A percentile compares a stretch with the other conserved stretches of the same genome.
Evolutionary conservation across 2,797 vertebrate genomes (phyloP).

Genomic region (Onychomys arenicola): DNA sequence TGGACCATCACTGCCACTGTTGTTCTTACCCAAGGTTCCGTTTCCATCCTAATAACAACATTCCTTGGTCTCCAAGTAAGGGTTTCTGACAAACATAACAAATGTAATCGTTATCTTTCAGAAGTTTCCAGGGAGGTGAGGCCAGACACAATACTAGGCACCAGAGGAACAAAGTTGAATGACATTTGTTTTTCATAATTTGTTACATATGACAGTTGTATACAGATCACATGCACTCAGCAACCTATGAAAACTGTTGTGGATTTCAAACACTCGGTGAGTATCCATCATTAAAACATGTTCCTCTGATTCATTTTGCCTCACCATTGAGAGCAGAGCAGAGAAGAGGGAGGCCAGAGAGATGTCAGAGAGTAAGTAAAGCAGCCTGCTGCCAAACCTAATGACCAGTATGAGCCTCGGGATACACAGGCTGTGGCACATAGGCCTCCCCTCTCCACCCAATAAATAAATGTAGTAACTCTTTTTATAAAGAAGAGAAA

Average conservation of each 20-base stretch:
- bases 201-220: background rate
- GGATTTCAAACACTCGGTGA: background rate
- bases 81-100: background rate
- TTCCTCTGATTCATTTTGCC: background rate
- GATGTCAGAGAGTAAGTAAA: background rate
- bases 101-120: background rate
- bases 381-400: background rate
- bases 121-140: background rate
- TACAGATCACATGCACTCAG: too few relatives aligned
- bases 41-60: background rate
- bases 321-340: background rate
- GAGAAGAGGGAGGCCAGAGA: background rate
- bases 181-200: background rate
- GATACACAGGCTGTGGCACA: background rate
- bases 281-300: background rate
- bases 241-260: background rate
- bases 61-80: background rate
- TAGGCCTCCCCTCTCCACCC: background rate
- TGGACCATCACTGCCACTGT: background rate
- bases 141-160: rapidly evolving
- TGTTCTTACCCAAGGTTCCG: background rate
- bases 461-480: background rate
- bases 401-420: background rate
- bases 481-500: background rate
- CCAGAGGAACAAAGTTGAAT: background rate